phyloP scores from a whole-genome alignment of 2,797 vertebrate species.

The Rhodeus uyekii region DNA sequence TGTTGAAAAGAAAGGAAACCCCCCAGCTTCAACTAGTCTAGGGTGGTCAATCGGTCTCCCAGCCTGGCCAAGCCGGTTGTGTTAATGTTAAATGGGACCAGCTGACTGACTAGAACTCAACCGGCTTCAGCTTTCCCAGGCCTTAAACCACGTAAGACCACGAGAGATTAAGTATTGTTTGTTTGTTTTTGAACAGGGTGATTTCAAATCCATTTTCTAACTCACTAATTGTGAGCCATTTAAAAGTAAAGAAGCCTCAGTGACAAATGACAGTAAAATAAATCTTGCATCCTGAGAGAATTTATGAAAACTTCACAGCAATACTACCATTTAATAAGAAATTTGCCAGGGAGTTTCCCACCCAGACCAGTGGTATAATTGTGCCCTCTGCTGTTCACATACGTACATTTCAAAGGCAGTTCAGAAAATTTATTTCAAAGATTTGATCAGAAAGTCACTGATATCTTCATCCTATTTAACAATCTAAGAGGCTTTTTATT shows the following conservation, averaged over 20 bases:
- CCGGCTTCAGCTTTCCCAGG: neutral
- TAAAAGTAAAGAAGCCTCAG: neutral
- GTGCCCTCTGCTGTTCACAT: conserved; percentile 38
- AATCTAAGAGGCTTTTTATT: neutral
- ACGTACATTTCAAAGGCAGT: conserved; percentile 1
- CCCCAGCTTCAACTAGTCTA: neutral
- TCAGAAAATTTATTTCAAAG: neutral
- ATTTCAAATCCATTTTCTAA: neutral
- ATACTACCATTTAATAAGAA: neutral
- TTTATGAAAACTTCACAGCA: neutral
- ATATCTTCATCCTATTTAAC: neutral
- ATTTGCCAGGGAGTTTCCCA: neutral
- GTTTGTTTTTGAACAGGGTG: neutral
- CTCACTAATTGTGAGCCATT: neutral
- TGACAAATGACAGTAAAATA: neutral
- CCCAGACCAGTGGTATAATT: neutral
- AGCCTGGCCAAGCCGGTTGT: neutral
- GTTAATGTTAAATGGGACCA: neutral
- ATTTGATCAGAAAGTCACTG: neutral
- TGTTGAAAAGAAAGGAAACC: neutral
- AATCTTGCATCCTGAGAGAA: neutral
- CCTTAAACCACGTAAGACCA: neutral
- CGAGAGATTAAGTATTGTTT: neutral
- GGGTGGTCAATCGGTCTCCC: neutral
- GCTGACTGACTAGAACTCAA: neutral